Evolutionary conservation across 2,797 vertebrate genomes (phyloP), one percentile per base, ranked within the genome.

Genomic region (Mus minutoides): DNA sequence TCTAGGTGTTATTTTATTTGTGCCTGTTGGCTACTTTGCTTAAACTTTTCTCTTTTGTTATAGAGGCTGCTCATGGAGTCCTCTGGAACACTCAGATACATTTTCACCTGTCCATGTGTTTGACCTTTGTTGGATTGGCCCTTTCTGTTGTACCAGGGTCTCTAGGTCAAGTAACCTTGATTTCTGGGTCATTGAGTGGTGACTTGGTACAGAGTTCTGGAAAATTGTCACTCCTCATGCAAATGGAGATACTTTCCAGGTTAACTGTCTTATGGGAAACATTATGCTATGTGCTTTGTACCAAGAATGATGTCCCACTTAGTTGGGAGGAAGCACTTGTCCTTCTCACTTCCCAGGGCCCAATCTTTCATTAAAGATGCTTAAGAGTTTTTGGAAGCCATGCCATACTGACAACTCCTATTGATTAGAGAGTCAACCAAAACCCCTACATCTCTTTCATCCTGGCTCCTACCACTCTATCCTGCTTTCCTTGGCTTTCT

Each of bases 401-500:
- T 0, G 4, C 56, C 69, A 77, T 71, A 56, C 43, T 62, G 86
- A 94, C 49, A 82, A 90, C 52, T 95, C 58, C 40, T 73, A 37
- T 3, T 84, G 88, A 95, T 49, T 34, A 11, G 56, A 94, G 40
- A 77, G 84, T 94, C 43, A 49, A 21, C 82, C 37, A 78, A 91
- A 93, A 75, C 9, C 24, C 12, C 67, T 37, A 26, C 71, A 76
- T 75, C 40, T 91, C 52, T 77, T 92, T 88, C 46, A 85, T 43
- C 24, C 31, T 7, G 60, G 79, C 83, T 91, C 69, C 76, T 79
- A 58, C 31, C 17, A n/a, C 64, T 13, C 52, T 82, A 40, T 13
- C n/a, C 79, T 54, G 69, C 40, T 95, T 80, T 94, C 88, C 24
- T 31, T 54, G 82, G 24, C 34, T 95, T 87, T 95, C 91, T 95